Conservation (phyloP, 2,888 invertebrate species). For the Lepetodrilus schrolli region DNA sequence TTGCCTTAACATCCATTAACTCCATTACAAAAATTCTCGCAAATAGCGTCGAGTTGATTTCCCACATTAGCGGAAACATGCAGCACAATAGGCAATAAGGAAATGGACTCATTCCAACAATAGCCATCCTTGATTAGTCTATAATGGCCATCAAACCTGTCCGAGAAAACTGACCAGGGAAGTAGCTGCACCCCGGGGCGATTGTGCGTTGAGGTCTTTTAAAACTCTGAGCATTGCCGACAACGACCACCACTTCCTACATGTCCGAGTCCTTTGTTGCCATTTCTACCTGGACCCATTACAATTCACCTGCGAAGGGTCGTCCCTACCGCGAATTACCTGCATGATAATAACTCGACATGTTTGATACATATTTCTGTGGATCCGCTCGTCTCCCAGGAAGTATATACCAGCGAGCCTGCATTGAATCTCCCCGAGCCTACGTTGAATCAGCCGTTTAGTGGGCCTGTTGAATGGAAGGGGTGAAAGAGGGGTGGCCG, state of each 20-base stretch:
- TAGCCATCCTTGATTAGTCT: background rate
- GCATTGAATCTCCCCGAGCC: too few relatives aligned
- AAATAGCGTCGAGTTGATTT: background rate
- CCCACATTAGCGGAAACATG: background rate
- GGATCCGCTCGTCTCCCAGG: too few relatives aligned
- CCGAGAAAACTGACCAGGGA: background rate
- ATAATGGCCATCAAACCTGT: slow-evolving; percentile 17
- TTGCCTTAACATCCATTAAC: too few relatives aligned
- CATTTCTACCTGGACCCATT: background rate
- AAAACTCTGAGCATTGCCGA: background rate
- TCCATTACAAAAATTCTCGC: background rate
- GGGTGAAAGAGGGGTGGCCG: too few relatives aligned
- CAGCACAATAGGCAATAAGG: background rate
- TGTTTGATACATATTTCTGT: slow-evolving; percentile 2
- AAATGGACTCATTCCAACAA: background rate
- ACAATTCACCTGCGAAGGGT: background rate
- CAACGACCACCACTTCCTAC: too few relatives aligned
- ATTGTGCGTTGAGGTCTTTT: background rate
- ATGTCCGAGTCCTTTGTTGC: background rate
- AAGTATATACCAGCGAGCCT: too few relatives aligned
- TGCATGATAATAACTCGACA: slow-evolving; percentile 4
- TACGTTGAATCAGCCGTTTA: too few relatives aligned
- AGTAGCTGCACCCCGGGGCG: background rate
- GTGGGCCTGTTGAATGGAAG: too few relatives aligned
- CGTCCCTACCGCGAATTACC: slow-evolving; percentile 7